phyloP scores from a whole-genome alignment of 2,113 vertebrate species.

The Donacobius atricapilla region DNA sequence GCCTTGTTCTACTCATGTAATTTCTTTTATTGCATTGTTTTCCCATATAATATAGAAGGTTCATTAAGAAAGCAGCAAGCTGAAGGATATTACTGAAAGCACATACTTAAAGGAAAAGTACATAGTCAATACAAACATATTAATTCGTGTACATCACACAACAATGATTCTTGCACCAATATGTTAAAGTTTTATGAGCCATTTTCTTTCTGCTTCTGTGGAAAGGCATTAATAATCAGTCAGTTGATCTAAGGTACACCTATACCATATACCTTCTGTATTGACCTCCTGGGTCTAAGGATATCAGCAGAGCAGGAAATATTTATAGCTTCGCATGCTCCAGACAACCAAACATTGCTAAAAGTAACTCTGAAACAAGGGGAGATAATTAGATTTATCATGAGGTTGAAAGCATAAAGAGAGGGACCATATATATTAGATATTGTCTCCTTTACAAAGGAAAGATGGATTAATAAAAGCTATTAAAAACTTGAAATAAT shows the following conservation, averaged over 20 bases:
- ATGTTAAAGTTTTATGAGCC: background rate
- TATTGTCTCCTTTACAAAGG: constrained; percentile 46
- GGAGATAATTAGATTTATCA: constrained; percentile 20
- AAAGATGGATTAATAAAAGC: constrained; percentile 70
- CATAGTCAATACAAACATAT: background rate
- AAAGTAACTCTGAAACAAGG: constrained; percentile 13
- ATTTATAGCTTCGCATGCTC: constrained; percentile 1
- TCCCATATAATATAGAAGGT: background rate
- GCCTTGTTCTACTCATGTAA: background rate
- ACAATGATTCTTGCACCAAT: background rate
- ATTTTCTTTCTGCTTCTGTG: background rate
- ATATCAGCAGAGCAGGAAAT: background rate
- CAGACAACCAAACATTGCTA: background rate
- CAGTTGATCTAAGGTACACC: background rate
- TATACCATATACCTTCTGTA: background rate
- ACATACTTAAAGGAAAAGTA: constrained; percentile 24
- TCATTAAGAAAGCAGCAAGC: constrained; percentile 30
- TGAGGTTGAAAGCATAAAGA: background rate
- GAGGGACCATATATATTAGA: constrained; percentile 12
- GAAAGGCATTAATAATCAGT: background rate
- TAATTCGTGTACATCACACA: background rate
- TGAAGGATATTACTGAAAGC: background rate
- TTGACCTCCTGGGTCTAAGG: background rate
- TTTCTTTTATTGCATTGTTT: constrained; percentile 4
- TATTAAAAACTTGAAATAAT: constrained; percentile 73